Conservation (phyloP, 2,797 vertebrate genomes). For the Mormyrus proboscirostris region DNA sequence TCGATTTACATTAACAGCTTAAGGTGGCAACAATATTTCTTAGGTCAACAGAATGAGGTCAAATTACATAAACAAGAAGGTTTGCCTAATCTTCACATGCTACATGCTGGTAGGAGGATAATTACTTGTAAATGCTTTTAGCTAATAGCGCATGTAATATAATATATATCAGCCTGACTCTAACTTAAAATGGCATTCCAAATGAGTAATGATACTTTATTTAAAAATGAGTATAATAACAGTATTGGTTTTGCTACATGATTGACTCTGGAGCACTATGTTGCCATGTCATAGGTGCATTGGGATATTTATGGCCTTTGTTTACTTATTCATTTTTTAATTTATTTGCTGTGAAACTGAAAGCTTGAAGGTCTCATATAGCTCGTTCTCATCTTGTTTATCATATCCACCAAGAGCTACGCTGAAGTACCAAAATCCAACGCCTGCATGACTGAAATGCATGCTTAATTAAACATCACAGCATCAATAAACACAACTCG, state of each 20-base stretch:
- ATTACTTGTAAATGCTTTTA: background rate
- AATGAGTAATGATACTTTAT: constrained; percentile 9
- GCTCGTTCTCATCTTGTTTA: background rate
- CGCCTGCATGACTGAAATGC: background rate
- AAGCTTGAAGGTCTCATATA: background rate
- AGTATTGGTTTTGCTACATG: background rate
- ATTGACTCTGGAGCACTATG: background rate
- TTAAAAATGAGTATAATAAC: background rate
- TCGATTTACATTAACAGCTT: background rate
- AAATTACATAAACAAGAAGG: background rate
- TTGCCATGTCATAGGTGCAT: background rate
- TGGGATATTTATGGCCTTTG: background rate
- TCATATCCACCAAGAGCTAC: background rate
- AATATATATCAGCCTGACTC: background rate
- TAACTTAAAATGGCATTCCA: background rate
- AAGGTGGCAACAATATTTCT: constrained; percentile 8
- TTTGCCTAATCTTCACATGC: background rate
- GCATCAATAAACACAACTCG: constrained; percentile 14
- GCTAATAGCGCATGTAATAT: constrained; percentile 8
- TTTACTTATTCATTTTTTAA: background rate
- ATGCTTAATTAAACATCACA: constrained; percentile 19
- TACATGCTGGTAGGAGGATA: background rate
- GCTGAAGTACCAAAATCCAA: background rate
- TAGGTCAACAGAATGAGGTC: background rate
- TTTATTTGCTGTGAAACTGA: background rate